phyloP scores from a whole-genome alignment of 1,140 invertebrate genomes.

The Watersipora subatra region DNA sequence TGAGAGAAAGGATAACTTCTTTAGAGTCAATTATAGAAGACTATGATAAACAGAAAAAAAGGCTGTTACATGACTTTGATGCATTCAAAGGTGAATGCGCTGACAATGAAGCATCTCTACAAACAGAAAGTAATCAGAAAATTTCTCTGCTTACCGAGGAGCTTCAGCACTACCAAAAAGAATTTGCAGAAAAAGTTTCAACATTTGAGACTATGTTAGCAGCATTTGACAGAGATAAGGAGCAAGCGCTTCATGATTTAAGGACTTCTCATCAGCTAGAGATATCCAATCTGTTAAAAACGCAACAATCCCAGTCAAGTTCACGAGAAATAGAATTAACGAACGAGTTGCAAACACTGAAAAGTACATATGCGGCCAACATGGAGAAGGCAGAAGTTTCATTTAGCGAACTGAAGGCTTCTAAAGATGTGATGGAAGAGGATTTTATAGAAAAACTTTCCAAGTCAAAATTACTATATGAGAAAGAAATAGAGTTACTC shows the following conservation, averaged over 20 bases:
- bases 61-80: conserved; percentile 21
- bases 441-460: conserved; percentile 32
- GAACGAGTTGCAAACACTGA: conserved; percentile 6
- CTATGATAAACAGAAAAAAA: conserved; percentile 15
- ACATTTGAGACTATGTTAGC: conserved; percentile 23
- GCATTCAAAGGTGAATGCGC: conserved; percentile 21
- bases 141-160: conserved; percentile 28
- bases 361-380: neutral
- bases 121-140: conserved; percentile 26
- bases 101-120: conserved; percentile 21
- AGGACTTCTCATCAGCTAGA: conserved; percentile 24
- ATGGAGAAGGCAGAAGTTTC: conserved; percentile 6
- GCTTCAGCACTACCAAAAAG: conserved; percentile 25
- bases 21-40: conserved; percentile 17
- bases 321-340: conserved; percentile 10
- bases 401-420: conserved; percentile 16
- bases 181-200: conserved; percentile 29
- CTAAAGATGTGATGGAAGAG: conserved; percentile 24
- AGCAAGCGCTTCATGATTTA: conserved; percentile 22
- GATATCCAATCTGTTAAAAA: conserved; percentile 21
- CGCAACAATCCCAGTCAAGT: conserved; percentile 17
- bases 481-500: conserved; percentile 33
- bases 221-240: conserved; percentile 21
- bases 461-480: conserved; percentile 35
- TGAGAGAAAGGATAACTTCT: conserved; percentile 16